A percentile compares a stretch with the other conserved stretches of the same genome.
Conservation (phyloP, 2,113 vertebrate species). For the Cercocebus atys region DNA sequence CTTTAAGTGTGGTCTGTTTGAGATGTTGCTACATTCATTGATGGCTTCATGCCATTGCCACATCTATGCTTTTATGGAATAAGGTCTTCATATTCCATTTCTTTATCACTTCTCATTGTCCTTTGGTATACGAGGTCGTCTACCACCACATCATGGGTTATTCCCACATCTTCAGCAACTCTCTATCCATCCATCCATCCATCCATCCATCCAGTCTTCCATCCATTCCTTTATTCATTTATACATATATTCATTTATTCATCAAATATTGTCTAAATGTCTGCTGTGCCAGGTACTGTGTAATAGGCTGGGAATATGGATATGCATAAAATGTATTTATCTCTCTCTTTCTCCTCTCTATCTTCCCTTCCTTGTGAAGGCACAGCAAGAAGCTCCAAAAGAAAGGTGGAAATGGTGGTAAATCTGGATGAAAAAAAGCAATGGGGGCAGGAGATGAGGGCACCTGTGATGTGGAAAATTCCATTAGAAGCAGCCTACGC, state of each 20-base stretch:
- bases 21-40: background rate
- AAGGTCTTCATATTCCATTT: background rate
- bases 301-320: background rate
- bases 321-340: background rate
- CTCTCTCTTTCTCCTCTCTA: too few species aligned
- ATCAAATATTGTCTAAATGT: background rate
- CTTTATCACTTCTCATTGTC: background rate
- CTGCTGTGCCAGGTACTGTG: background rate
- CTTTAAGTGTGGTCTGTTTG: background rate
- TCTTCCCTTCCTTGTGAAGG: too few species aligned
- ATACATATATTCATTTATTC: background rate
- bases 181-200: background rate
- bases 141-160: background rate
- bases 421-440: background rate
- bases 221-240: background rate
- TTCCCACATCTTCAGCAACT: background rate
- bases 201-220: too few species aligned
- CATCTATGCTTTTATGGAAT: background rate
- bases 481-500: background rate
- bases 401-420: background rate
- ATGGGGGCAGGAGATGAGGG: fast-evolving
- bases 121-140: background rate
- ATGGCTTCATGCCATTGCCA: background rate
- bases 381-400: background rate
- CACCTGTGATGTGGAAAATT: background rate